Evolutionary conservation across 2,797 vertebrate species (phyloP).

Genomic region (Bovichtus variegatus): DNA sequence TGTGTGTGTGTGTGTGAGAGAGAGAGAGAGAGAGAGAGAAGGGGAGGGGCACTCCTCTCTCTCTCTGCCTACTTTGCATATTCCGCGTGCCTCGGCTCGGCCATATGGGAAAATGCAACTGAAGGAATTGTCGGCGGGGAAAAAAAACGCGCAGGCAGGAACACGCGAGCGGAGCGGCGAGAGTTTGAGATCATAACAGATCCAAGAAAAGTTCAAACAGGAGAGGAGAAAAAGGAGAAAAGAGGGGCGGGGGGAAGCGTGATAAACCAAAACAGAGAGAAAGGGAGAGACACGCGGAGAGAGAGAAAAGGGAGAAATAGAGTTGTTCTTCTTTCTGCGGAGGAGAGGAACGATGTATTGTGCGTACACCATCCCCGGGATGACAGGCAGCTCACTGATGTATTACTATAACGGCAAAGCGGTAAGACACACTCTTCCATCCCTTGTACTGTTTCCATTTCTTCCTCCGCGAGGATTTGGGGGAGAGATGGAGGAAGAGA

Average conservation of each 20-base stretch:
- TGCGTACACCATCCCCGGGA: constrained; percentile 95
- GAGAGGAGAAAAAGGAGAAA: constrained; percentile 20
- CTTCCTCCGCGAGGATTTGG: constrained; percentile 27
- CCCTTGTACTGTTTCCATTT: background rate
- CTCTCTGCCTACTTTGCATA: constrained; percentile 93
- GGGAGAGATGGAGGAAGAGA: background rate
- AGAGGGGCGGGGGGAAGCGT: constrained; percentile 43
- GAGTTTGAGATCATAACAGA: constrained; percentile 82
- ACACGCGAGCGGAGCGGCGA: constrained; percentile 78
- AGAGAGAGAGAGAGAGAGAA: constrained; percentile 40
- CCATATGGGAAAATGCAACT: constrained; percentile 97
- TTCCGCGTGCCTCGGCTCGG: constrained; percentile 93
- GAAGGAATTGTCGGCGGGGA: constrained; percentile 94
- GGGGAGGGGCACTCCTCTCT: constrained; percentile 73
- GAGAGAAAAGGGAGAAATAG: constrained; percentile 55
- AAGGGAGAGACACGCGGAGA: constrained; percentile 31
- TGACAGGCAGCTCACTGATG: constrained; percentile 94
- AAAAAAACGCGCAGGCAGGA: constrained; percentile 78
- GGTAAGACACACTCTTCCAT: constrained; percentile 84
- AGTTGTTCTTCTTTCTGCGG: constrained; percentile 43
- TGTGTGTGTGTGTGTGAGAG: constrained; percentile 22
- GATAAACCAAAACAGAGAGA: constrained; percentile 31
- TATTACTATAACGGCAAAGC: constrained; percentile 98
- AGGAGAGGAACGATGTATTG: constrained; percentile 91
- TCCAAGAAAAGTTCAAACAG: constrained; percentile 83